Evolutionary conservation across 2,113 vertebrate species (phyloP), one percentile per base, ranked within the genome.

Genomic region (Cyanoderma ruficeps): DNA sequence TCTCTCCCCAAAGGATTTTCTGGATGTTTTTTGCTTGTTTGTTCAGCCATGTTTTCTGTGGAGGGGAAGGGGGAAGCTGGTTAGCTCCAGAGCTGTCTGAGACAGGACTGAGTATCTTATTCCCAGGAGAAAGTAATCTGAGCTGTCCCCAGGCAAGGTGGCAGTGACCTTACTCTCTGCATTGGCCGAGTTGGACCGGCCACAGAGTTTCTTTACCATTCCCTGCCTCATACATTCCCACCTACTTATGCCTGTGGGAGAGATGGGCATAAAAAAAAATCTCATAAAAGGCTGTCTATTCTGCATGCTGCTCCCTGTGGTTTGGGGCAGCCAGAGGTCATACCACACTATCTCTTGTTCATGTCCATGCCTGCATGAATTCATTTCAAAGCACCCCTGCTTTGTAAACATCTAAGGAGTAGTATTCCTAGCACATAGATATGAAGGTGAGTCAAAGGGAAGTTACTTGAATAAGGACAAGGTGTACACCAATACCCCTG

Each of bases 301-400:
- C 91, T 92, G 24, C 79, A 81, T 55, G 42, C 85, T 92, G 87
- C 91, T 89, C 57, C 93, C 87, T 3, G 3, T 74, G 80, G 68
- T 71, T 90, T 89, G 80, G 92, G 90, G 88, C 77, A 92, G 72
- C 57, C 71, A 79, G 72, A 92, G 94, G 90, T 95, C 83, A 87
- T 27, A 53, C 27, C 78, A 33, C 76, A 63, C 56, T 83, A 20
- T 77, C 49, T 87, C 77, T 78, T 53, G 21, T 71, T 92, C 83
- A 60, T 2, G 3, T 87, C 83, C 41, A 8, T 78, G 64, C 37
- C 79, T 49, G 46, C 65, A 68, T 76, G 72, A 87, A 90, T 83
- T 71, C 57, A 42, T 88, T 94, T 96, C 93, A 95, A 93, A 96
- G 92, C 76, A 82, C 61, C 57, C 44, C 69, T 95, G 56, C 89